Evolutionary conservation across 92 coral and sea anemone species (phyloP).

Genomic region (Siderastrea radians): DNA sequence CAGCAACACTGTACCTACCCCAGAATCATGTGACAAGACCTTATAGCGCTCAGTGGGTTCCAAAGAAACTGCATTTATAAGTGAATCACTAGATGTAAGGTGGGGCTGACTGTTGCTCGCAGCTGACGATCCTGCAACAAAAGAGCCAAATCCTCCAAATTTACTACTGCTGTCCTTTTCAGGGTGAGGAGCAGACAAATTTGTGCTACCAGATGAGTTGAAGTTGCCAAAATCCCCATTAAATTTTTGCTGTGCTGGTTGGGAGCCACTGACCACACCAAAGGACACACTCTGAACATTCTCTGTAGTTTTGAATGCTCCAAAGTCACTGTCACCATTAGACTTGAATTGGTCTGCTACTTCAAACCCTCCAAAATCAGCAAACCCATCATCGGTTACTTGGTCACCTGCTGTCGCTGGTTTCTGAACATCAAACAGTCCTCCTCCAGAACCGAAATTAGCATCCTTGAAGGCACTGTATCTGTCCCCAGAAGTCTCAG

Average conservation of each 20-base stretch:
- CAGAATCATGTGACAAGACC: slow-evolving; percentile 83
- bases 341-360: slow-evolving; percentile 23
- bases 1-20: slow-evolving; percentile 58
- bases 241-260: background rate
- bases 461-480: slow-evolving; percentile 74
- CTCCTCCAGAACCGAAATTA: slow-evolving; percentile 36
- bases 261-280: slow-evolving; percentile 2
- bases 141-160: slow-evolving; percentile 60
- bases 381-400: slow-evolving; percentile 66
- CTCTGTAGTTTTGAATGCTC: slow-evolving; percentile 32
- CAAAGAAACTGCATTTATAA: slow-evolving; percentile 83
- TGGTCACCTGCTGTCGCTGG: slow-evolving; percentile 10
- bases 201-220: slow-evolving; percentile 9
- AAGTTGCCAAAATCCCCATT: slow-evolving; percentile 47
- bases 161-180: slow-evolving; percentile 9
- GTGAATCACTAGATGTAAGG: slow-evolving; percentile 44
- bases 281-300: slow-evolving; percentile 12
- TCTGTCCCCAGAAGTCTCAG: slow-evolving; percentile 48
- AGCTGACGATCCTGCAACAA: slow-evolving; percentile 27
- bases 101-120: slow-evolving; percentile 37
- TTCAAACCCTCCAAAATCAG: slow-evolving; percentile 81
- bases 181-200: background rate
- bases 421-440: slow-evolving; percentile 34
- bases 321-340: slow-evolving; percentile 12
- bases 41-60: slow-evolving; percentile 94